Conservation (phyloP, 2,888 invertebrate genomes). For the Lithosia quadra region DNA sequence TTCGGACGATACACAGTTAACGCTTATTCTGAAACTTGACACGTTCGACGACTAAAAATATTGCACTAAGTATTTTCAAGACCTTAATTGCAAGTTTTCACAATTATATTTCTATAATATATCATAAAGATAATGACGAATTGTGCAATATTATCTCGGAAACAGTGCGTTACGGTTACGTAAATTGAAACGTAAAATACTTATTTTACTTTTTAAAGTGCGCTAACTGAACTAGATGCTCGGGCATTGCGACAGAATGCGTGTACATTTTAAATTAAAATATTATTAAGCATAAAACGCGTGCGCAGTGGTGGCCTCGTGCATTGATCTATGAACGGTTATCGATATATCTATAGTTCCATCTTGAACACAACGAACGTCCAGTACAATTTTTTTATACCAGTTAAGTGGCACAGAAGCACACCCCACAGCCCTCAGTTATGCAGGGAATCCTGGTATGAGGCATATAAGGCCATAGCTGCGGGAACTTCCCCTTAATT, state of each 20-base stretch:
- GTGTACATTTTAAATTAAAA: constrained; percentile 5
- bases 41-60: constrained; percentile 9
- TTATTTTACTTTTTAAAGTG: constrained; percentile 38
- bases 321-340: background rate
- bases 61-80: constrained; percentile 7
- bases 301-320: background rate
- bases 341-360: background rate
- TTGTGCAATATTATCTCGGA: constrained; percentile 40
- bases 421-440: no score
- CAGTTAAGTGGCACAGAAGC: no score
- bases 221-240: constrained; percentile 26
- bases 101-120: constrained; percentile 7
- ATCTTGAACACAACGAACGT: no score
- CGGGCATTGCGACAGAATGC: constrained; percentile 28
- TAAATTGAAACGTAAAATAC: constrained; percentile 25
- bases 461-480: no score
- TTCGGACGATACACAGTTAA: background rate
- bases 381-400: no score
- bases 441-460: no score
- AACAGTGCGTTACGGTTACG: constrained; percentile 52
- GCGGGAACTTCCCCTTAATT: no score
- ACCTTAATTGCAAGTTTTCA: constrained; percentile 22
- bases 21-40: no score
- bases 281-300: background rate
- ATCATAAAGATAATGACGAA: constrained; percentile 20